Base-by-base conservation (phyloP, 2,888 invertebrate species). In the Lepidocyrtoides sp. region DNA sequence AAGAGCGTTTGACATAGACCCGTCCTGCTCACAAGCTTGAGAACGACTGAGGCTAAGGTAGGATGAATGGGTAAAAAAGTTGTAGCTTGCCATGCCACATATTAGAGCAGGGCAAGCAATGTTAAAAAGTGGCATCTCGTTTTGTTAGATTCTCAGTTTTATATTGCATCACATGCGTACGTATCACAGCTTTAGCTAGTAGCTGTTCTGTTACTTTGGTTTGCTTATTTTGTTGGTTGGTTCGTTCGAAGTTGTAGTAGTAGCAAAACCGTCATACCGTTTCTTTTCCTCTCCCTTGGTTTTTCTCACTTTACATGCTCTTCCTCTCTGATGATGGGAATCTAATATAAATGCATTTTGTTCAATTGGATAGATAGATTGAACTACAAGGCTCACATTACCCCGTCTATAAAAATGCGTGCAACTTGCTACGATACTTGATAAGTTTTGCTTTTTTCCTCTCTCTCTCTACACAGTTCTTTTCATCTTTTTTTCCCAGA, bases 1-100 rank as follows among this genome's bases (percentile, higher is more conserved):
- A 32, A 32, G 81, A 75, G 89, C 82, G 83, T 63, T 41, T n/a
- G 83, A 89, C 89, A 89, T 75, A 89, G 89, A 89, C 81, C 89
- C 82, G 72, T 83, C 44, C 89, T 75, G 72, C 83, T 83, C 89
- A 60, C 44, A 54, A 23, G 89, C 89, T 83, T 83, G 83, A 36
- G 75, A 89, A 83, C 83, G 83, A 89, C 89, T 89, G 89, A 69
- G n/a, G 57, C 12, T 14, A 26, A 17, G 54, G n/a, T 32, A 44
- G 17, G 86, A 77, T 86, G 86, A 86, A 86, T 86, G 86, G 60
- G 75, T 57, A 86, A 86, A 86, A 86, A 86, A 86, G 75, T 32
- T 75, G 41, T 32, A 44, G 29, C 29, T 79, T 17, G 1, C 3
- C 44, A 48, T 75, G 72, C 23, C 20, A 41, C 41, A 72, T 17